These are phyloP conservation scores for Psix sp. DNA, from an alignment of 1,140 invertebrate species.

Conservation along the genomic window DNA sequence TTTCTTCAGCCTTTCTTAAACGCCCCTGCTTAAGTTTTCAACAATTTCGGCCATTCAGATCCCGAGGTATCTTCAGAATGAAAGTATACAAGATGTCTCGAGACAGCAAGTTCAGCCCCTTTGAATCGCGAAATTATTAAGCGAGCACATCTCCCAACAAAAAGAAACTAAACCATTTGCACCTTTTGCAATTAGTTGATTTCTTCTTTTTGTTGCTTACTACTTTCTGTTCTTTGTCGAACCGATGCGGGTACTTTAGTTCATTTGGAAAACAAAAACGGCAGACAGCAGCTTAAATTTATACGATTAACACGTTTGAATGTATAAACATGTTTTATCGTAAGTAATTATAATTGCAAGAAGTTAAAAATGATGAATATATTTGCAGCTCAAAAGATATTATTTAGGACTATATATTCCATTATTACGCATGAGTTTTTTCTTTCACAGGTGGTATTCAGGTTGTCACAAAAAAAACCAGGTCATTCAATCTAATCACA, in stretches of 20 bases:
- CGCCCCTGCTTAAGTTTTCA: slow-evolving; percentile 59
- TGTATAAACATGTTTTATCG: too few species aligned
- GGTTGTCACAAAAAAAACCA: too few species aligned
- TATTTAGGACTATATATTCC: too few species aligned
- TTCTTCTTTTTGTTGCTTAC: slow-evolving; percentile 50
- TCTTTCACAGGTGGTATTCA: too few species aligned
- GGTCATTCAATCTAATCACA: too few species aligned
- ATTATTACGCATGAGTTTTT: too few species aligned
- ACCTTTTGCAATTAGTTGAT: slow-evolving; percentile 56
- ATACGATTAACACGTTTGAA: too few species aligned
- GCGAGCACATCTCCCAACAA: slow-evolving; percentile 52
- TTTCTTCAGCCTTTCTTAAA: slow-evolving; percentile 55
- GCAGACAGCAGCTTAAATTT: too few species aligned
- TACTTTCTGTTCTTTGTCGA: slow-evolving; percentile 45
- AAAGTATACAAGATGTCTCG: slow-evolving; percentile 51
- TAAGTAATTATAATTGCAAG: too few species aligned
- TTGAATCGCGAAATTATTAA: slow-evolving; percentile 57
- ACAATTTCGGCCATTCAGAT: slow-evolving; percentile 58
- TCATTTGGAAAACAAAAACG: slow-evolving; percentile 49
- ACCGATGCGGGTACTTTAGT: slow-evolving; percentile 56
- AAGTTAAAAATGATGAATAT: too few species aligned
- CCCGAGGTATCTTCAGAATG: slow-evolving; percentile 42
- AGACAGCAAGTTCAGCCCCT: slow-evolving; percentile 46
- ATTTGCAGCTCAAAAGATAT: too few species aligned
- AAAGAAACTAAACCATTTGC: slow-evolving; percentile 55